Evolutionary conservation across 2,888 invertebrate genomes (phyloP), one percentile per base, ranked within the genome.

Genomic region (Drosophila cognata): DNA sequence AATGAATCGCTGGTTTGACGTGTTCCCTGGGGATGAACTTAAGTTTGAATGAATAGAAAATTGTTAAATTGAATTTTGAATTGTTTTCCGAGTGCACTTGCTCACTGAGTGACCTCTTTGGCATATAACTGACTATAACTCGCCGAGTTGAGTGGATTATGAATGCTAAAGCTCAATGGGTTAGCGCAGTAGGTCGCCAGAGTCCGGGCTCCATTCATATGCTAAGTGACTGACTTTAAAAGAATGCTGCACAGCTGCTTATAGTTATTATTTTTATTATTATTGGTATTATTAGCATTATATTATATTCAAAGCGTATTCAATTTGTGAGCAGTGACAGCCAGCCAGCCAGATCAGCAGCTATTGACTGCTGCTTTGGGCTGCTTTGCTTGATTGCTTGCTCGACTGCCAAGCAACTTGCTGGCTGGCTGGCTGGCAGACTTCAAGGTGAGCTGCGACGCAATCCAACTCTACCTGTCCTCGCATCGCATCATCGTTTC

Each of bases 401-500:
- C 58, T 41, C 59, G 61, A 58, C 64, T 41, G 46, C 28, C 62
- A 66, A 57, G 69, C 62, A 69, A 60, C 73, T 62, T 60, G 75
- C 60, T 62, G 58, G 63, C 21, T 21, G 58, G 63, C 21, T 21
- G 21, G 21, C 58, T 50, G 50, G 25, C 36, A 13, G n/a, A 36
- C 62, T 63, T 77, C 84, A 85, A 85, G 84, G 84, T 89, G 88
- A 85, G 73, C 88, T 33, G 71, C 81, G 59, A 74, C 79, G 82
- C 69, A 83, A 86, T 83, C 83, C 58, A 89, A 88, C 71, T 89
- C 43, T 21, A 84, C 79, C 82, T 84, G 79, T 84, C 87, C 73
- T 56, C 62, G 33, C 43, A 56, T 60, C 72, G 53, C 50, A 43
- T 56, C 48, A 31, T 64, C 53, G 53, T 28, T 21, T 38, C 65